Base-by-base conservation (phyloP, 1,140 invertebrate genomes). In the Euura lappo region DNA sequence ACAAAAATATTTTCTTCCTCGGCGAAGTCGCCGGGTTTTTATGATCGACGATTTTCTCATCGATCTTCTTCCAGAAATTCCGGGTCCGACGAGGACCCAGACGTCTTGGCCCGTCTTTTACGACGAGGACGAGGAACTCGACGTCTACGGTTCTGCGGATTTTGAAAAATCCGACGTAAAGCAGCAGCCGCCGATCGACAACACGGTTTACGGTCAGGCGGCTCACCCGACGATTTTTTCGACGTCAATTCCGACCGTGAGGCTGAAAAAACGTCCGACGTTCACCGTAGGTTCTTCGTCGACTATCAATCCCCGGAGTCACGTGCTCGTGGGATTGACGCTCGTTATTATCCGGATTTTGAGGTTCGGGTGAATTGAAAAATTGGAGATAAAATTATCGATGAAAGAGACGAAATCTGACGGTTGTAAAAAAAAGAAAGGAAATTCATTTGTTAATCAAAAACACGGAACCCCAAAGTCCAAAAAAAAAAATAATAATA, bases 151-250 rank as follows among this genome's bases (percentile, higher is more conserved):
- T 51, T 79, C 81, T 8, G 78, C 77, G 3, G 83, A 82, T 65
- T 68, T 79, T 11, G 82, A 83, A 45, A 83, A 81, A 47, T 75
- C 74, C 71, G 79, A 82, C 51, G 51, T 4, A 3, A 51, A 83
- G 79, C 74, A 80, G 13, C 42, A 76, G 60, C 68, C 71, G 0
- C 70, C 78, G 6, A 71, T 82, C 11, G 84, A 84, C 70, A 83
- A 84, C 68, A 76, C 78, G 43, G 72, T 79, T 2, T 74, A 79
- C 45, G 77, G 80, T 0, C 80, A 82, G 5, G 66, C 78, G 8
- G 76, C 77, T 75, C 67, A 72, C 66, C 74, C 73, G 1, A 44
- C 74, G 47, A 70, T 74, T 7, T 75, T 68, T 7, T 82, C 80
- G 11, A 71, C 79, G n/a, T 71, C 76, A n/a, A 2, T 3, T 11